Evolutionary conservation across 2,888 invertebrate species (phyloP).

Genomic region (Steromphala cineraria): DNA sequence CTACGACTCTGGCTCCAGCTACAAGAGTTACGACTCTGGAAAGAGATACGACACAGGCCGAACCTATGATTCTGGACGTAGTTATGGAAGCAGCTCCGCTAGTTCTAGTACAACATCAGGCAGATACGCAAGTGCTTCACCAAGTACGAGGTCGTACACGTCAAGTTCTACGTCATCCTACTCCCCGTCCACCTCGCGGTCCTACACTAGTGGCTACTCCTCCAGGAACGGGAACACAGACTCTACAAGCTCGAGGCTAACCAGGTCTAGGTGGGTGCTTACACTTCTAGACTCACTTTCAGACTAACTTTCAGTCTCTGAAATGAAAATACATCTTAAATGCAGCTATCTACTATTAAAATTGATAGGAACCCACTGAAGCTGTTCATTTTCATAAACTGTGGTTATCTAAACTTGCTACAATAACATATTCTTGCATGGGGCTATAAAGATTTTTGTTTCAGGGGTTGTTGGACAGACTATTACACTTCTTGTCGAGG

Average conservation of each 20-base stretch:
- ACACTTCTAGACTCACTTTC: too few relatives aligned
- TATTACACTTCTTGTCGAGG: too few relatives aligned
- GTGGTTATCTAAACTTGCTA: too few relatives aligned
- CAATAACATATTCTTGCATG: too few relatives aligned
- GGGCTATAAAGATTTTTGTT: too few relatives aligned
- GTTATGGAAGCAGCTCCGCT: neutral
- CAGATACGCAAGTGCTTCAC: neutral
- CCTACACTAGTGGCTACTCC: neutral
- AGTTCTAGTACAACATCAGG: neutral
- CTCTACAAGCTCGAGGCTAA: neutral
- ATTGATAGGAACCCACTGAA: too few relatives aligned
- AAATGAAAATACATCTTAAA: too few relatives aligned
- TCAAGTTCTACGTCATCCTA: constrained; percentile 11
- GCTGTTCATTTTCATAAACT: too few relatives aligned
- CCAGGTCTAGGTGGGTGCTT: neutral
- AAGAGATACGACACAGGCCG: constrained; percentile 6
- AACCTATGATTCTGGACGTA: neutral
- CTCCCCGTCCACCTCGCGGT: neutral
- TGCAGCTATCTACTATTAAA: too few relatives aligned
- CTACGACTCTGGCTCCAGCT: constrained; percentile 13
- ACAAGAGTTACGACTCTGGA: neutral
- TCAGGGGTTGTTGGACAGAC: too few relatives aligned
- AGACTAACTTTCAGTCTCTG: too few relatives aligned
- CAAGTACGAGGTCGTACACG: constrained; percentile 12
- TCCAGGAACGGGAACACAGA: constrained; percentile 1